These are phyloP conservation scores for Sylvilagus floridanus DNA, from an alignment of 2,797 vertebrate genomes.

Conservation along the genomic window DNA sequence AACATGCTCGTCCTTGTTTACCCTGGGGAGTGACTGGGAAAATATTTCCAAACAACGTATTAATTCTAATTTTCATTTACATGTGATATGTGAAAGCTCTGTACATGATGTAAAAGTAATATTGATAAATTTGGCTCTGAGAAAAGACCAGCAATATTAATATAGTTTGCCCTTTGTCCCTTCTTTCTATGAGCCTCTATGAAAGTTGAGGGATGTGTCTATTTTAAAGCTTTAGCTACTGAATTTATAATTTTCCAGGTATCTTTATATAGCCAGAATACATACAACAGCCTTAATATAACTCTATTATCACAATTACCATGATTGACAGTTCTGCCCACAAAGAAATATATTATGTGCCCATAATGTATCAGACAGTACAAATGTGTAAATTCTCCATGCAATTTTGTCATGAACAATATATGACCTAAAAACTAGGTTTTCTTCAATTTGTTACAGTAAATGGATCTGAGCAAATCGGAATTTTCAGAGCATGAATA, in stretches of 20 bases:
- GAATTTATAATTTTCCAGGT: background rate
- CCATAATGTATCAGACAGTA: background rate
- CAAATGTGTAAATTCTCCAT: background rate
- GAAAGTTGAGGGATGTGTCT: background rate
- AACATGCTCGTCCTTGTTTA: background rate
- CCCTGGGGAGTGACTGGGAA: background rate
- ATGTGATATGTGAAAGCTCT: background rate
- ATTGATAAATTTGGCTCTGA: background rate
- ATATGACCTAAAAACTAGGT: background rate
- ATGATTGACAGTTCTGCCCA: constrained; percentile 23
- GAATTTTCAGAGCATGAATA: constrained; percentile 70
- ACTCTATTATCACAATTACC: background rate
- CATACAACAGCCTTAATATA: background rate
- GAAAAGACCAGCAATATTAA: background rate
- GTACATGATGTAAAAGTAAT: background rate
- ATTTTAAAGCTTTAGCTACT: background rate
- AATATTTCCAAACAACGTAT: background rate
- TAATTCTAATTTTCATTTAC: constrained; percentile 11
- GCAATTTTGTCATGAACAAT: constrained; percentile 54
- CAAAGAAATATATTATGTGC: background rate
- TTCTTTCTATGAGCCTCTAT: background rate
- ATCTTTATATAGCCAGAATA: constrained; percentile 19
- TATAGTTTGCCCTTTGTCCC: background rate
- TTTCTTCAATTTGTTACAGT: constrained; percentile 44
- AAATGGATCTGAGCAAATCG: constrained; percentile 53